phyloP scores from a whole-genome alignment of 2,888 invertebrate species.

The Chouioia cunea region DNA sequence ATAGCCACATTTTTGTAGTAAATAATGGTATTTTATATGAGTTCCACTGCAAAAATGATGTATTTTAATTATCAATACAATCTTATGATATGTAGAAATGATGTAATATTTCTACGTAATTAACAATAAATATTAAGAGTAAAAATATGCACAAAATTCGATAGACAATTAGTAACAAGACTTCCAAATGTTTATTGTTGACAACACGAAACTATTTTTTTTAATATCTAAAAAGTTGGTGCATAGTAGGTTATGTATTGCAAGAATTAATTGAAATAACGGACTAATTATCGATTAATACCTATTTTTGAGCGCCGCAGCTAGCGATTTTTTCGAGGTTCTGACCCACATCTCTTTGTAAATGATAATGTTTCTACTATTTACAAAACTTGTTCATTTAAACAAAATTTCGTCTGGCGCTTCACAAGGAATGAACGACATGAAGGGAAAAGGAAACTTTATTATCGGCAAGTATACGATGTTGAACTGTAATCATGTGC shows the following conservation, averaged over 20 bases:
- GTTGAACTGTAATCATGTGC: not conserved
- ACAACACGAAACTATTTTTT: constrained; percentile 18
- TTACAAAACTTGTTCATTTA: constrained; percentile 43
- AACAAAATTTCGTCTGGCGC: constrained; percentile 33
- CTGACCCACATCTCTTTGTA: constrained; percentile 42
- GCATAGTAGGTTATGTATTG: constrained; percentile 34
- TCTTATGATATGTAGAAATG: not conserved
- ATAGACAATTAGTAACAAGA: not conserved
- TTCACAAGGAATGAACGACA: constrained; percentile 8
- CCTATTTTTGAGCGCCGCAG: constrained; percentile 44
- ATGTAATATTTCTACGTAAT: constrained; percentile 19
- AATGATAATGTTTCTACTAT: constrained; percentile 15
- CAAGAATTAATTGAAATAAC: not conserved
- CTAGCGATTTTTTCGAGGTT: constrained; percentile 36
- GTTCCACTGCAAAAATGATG: constrained; percentile 22
- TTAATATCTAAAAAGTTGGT: constrained; percentile 10
- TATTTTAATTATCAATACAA: constrained; percentile 2
- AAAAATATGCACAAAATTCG: not conserved
- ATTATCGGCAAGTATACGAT: constrained; percentile 30
- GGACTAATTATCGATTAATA: constrained; percentile 1
- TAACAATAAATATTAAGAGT: constrained; percentile 6
- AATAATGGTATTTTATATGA: constrained; percentile 53
- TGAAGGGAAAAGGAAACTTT: constrained; percentile 31
- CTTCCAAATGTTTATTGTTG: constrained; percentile 11
- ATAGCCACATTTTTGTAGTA: constrained; percentile 58